Evolutionary conservation across 2,888 invertebrate species (phyloP), one percentile per base, ranked within the genome.

Genomic region (Pharmacophagus antenor): DNA sequence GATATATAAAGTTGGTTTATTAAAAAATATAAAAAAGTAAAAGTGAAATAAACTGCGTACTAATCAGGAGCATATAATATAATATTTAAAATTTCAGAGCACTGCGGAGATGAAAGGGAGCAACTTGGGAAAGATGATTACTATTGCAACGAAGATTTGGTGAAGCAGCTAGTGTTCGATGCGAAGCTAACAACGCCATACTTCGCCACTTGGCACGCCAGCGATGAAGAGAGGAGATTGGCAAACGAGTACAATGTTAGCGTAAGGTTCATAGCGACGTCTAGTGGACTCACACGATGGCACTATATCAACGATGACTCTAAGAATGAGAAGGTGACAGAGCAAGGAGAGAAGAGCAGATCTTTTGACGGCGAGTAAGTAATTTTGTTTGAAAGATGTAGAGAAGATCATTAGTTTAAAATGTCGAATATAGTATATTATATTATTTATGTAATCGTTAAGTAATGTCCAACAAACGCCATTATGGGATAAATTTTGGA

Each of bases 221-320:
- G 84, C 49, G 76, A 85, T 0, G 80, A 85, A 18, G 93, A 94
- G 58, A 75, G 83, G 64, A 78, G 89, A 5, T 73, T 95, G 15
- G 93, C 95, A 2, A 80, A 91, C 56, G 82, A 86, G 47, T 97
- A 95, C 72, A 94, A 95, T 65, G 95, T 95, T 3, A 94, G 94
- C 46, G 84, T 96, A 18, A 92, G 96, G 48, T 97, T 96, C 78
- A 94, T 97, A 22, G 95, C 97, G 0, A 97, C 98, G 0, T 95
- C 97, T 80, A 97, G 97, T 73, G 98, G 98, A 0, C 84, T 98
- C 0, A 97, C 97, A 0, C 91, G 97, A 56, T 97, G 97, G 97
- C 95, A 97, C 78, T 94, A 95, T 67, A 92, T 95, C 48, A 91
- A 91, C 60, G 93, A 93, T 42, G 90, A 92, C 44, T 84, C 91